These are phyloP conservation scores for Nothura maculosa DNA, from an alignment of 2,797 vertebrate species.

Conservation along the genomic window DNA sequence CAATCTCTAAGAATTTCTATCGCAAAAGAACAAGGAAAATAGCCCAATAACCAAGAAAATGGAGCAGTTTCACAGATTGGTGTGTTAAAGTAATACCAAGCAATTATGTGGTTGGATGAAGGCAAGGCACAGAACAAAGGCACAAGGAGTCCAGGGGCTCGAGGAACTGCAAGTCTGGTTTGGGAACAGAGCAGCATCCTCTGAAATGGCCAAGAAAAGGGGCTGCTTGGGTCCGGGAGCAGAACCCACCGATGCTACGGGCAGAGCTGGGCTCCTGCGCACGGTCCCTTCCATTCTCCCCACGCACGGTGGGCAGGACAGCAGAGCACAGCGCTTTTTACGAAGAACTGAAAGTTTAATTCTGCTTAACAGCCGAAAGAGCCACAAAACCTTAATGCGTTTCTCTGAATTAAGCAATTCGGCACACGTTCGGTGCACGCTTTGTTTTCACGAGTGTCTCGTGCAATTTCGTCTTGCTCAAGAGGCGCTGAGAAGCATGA, in stretches of 20 bases:
- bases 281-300: no score
- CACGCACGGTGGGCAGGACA: rapidly evolving
- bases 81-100: constrained; percentile 71
- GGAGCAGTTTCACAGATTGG: constrained; percentile 58
- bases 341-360: neutral
- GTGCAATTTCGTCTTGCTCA: neutral
- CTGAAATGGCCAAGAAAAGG: neutral
- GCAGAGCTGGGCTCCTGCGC: neutral
- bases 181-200: constrained; percentile 40
- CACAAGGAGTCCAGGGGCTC: constrained; percentile 36
- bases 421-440: neutral
- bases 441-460: neutral
- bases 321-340: neutral
- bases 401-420: constrained; percentile 23
- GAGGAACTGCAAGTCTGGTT: constrained; percentile 55
- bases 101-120: constrained; percentile 74
- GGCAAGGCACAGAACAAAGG: constrained; percentile 63
- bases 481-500: neutral
- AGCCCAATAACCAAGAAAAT: constrained; percentile 55
- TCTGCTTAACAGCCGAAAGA: neutral
- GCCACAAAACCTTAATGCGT: neutral
- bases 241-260: rapidly evolving
- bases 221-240: neutral
- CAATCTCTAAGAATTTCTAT: constrained; percentile 60
- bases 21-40: constrained; percentile 51